Evolutionary conservation across 2,888 invertebrate genomes (phyloP).

Genomic region (Xestia xanthographa): DNA sequence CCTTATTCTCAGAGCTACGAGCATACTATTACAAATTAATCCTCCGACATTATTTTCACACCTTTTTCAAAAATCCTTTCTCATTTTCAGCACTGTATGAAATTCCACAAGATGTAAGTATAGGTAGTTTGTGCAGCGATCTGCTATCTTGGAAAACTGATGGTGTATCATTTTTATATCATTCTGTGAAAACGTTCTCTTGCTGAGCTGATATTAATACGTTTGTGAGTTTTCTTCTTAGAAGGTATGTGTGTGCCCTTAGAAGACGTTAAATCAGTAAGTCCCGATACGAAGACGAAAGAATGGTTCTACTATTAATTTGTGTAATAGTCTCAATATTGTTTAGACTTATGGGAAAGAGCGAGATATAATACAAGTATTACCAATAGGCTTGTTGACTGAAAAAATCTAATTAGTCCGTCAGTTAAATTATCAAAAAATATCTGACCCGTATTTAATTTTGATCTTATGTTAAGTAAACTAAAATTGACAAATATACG

Average conservation of each 20-base stretch:
- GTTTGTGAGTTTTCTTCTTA: conserved; percentile 35
- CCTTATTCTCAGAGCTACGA: neutral
- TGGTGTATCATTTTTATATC: conserved; percentile 66
- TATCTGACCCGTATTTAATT: too few species aligned
- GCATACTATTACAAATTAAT: neutral
- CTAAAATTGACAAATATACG: too few species aligned
- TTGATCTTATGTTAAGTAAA: too few species aligned
- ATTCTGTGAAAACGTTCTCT: conserved; percentile 39
- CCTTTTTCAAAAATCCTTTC: neutral
- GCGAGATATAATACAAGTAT: too few species aligned
- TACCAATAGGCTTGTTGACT: too few species aligned
- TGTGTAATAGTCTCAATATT: too few species aligned
- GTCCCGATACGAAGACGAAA: neutral
- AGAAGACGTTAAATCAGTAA: neutral
- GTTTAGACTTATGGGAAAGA: too few species aligned
- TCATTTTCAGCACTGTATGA: conserved; percentile 4
- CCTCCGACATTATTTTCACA: neutral
- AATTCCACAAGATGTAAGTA: conserved; percentile 10
- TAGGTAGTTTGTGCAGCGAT: conserved; percentile 3
- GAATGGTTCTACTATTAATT: neutral
- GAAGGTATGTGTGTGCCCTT: neutral
- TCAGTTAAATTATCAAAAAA: too few species aligned
- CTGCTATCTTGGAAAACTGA: conserved; percentile 55
- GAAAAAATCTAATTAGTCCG: too few species aligned
- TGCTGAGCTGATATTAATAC: conserved; percentile 52